Base-by-base conservation (phyloP, 2,797 vertebrate species). In the Salarias fasciatus region DNA sequence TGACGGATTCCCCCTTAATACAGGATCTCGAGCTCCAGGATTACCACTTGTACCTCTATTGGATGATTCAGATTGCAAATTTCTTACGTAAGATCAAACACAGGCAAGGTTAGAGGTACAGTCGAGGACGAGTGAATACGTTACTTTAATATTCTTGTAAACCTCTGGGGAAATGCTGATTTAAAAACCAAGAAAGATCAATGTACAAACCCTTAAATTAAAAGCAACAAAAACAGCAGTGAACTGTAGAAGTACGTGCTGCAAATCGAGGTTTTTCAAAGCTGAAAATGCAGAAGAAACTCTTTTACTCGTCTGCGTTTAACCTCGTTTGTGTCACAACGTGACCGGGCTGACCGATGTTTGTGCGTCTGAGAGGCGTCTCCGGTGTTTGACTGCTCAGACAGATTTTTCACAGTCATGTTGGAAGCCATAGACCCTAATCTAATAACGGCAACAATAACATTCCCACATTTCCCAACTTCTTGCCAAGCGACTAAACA, bases 1-100 rank as follows among this genome's bases (percentile, higher is more conserved):
- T 24, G 33, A 46, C 10, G 18, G 62, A 12, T 52, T 58, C 6
- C 52, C 52, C 42, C 53, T 49, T 49, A 40, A 28, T 47, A 24
- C 11, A 3, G 56, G 5, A 8, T 59, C 12, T 7, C 41, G 5
- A 4, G 46, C 46, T 52, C 50, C 14, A 35, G 57, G 52, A 79
- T 79, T 77, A 62, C 38, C 45, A 5, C 53, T 33, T 64, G 61
- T 62, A 46, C 51, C 44, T 12, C 14, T 40, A 58, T 18, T 55
- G 49, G 64, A 65, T 69, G 62, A 73, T 56, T 48, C 18, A 9
- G 30, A 66, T 44, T 70, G 50, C 0, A 50, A 57, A 35, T 65
- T 31, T 45, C n/a, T 41, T 30, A 42, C 52, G 4, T 33, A 40
- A 66, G 11, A 4, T 36, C 2, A 49, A 51, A 52, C 52, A 18